Evolutionary conservation across 2,888 invertebrate genomes (phyloP).

Genomic region (Agrochola circellaris): DNA sequence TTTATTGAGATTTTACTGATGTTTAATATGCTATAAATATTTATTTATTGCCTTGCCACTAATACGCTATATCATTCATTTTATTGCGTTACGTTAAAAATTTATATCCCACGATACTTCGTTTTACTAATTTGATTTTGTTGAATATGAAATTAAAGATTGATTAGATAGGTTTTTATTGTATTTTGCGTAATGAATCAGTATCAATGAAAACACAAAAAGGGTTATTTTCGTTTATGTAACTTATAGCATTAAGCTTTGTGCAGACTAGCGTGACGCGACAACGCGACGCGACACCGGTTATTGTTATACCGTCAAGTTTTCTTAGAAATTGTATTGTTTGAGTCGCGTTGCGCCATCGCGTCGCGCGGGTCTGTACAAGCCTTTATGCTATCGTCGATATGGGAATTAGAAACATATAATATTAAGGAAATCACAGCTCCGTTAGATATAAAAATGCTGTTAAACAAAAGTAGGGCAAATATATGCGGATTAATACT

Average conservation of each 20-base stretch:
- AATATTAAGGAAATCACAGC: slow-evolving; percentile 37
- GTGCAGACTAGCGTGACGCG: too few relatives aligned
- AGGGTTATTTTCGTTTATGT: slow-evolving; percentile 52
- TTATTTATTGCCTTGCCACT: slow-evolving; percentile 85
- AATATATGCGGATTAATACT: slow-evolving; percentile 61
- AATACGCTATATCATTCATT: slow-evolving; percentile 86
- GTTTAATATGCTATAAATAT: slow-evolving; percentile 88
- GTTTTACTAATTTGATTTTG: slow-evolving; percentile 84
- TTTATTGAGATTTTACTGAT: slow-evolving; percentile 87
- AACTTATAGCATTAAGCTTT: slow-evolving; percentile 57
- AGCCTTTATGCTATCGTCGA: slow-evolving; percentile 48
- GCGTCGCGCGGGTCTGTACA: too few relatives aligned
- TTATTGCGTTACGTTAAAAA: slow-evolving; percentile 82
- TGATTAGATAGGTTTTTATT: slow-evolving; percentile 82
- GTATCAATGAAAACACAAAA: slow-evolving; percentile 64
- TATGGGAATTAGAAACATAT: slow-evolving; percentile 16
- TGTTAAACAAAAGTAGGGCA: slow-evolving; percentile 55
- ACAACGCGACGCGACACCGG: too few relatives aligned
- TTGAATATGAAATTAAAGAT: slow-evolving; percentile 83
- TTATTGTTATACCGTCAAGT: too few relatives aligned
- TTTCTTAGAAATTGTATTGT: too few relatives aligned
- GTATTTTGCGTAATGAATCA: slow-evolving; percentile 76
- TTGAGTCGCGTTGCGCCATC: too few relatives aligned
- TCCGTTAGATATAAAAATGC: slow-evolving; percentile 59
- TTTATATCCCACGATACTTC: slow-evolving; percentile 83